A percentile compares a stretch with the other conserved stretches of the same genome.
Conservation (phyloP, 2,113 vertebrate genomes). For the Neogobius melanostomus region DNA sequence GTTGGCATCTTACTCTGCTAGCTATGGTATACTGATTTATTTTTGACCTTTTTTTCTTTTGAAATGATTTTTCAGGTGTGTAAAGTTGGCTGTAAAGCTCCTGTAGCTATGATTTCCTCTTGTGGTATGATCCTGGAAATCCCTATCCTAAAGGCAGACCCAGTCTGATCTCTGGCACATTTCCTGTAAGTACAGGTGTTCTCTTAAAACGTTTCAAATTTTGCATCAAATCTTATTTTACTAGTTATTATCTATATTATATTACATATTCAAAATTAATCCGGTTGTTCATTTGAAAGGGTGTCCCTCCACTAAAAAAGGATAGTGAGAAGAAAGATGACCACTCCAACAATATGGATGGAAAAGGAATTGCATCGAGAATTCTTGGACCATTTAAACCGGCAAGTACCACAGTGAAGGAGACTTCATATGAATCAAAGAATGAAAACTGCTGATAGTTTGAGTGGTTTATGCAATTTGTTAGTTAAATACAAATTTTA, state of each 20-base stretch:
- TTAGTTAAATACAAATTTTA: not conserved
- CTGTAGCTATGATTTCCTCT: constrained; percentile 96
- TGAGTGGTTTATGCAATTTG: not conserved
- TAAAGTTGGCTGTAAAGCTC: constrained; percentile 96
- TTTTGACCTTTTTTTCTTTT: not conserved
- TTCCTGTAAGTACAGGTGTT: constrained; percentile 82
- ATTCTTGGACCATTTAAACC: constrained; percentile 95
- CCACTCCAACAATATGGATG: constrained; percentile 75
- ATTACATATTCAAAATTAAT: not conserved
- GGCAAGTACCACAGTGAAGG: constrained; percentile 69
- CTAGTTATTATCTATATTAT: not conserved
- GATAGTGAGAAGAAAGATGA: constrained; percentile 86
- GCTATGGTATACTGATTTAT: not conserved
- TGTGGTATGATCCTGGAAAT: constrained; percentile 97
- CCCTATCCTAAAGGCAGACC: constrained; percentile 97
- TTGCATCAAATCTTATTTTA: not conserved
- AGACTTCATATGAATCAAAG: not conserved
- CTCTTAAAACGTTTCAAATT: not conserved
- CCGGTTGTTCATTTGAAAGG: constrained; percentile 68
- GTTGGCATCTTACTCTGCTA: not conserved
- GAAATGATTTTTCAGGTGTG: constrained; percentile 79
- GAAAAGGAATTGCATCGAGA: constrained; percentile 91
- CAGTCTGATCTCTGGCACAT: constrained; percentile 90
- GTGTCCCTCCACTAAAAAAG: constrained; percentile 85
- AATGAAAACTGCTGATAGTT: not conserved